Base-by-base conservation (phyloP, 2,797 vertebrate species). In the Denticeps clupeoides region DNA sequence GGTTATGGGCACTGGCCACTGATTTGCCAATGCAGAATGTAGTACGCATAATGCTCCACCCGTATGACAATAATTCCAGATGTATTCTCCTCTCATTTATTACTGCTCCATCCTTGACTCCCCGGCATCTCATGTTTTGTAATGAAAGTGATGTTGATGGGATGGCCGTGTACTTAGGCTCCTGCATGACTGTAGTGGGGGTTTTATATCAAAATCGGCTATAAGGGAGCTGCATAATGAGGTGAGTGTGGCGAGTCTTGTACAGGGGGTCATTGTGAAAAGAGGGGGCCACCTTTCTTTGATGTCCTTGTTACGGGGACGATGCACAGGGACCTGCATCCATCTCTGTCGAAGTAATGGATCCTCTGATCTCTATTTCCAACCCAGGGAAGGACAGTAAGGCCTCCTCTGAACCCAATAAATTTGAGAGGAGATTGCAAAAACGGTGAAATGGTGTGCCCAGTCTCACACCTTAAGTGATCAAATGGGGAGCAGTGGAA, bases 131-230 rank as follows among this genome's bases (percentile, higher is more conserved):
- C 84, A 85, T 85, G 83, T 86, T 87, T 86, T 84, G 83, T 87
- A 87, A 87, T 87, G 84, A 85, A 85, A 85, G 81, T 71, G 76
- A 80, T 83, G 80, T 82, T 86, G 84, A 86, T 86, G 78, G 84
- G 82, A 82, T 87, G 80, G 79, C 80, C 79, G 68, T 75, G 77
- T 81, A 82, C 82, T 83, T 82, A 81, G 80, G 71, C 68, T 71
- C 74, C 71, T 69, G 80, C 79, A 71, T 45, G 72, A 72, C 79
- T 77, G 74, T 75, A 75, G 80, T 77, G 72, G 67, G 72, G 81
- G 81, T 72, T 81, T 84, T 85, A 87, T 84, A 86, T 86, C 82
- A 84, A 82, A 86, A 81, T n/a, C 43, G 76, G 76, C 82, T 79
- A 79, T 83, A 80, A 81, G 84, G 74, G 77, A 61, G 81, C 75